Percentiles rank a stretch among this genome's conserved stretches.
phyloP scores from a whole-genome alignment of 2,888 invertebrate species.

The Camponotus fellah region DNA sequence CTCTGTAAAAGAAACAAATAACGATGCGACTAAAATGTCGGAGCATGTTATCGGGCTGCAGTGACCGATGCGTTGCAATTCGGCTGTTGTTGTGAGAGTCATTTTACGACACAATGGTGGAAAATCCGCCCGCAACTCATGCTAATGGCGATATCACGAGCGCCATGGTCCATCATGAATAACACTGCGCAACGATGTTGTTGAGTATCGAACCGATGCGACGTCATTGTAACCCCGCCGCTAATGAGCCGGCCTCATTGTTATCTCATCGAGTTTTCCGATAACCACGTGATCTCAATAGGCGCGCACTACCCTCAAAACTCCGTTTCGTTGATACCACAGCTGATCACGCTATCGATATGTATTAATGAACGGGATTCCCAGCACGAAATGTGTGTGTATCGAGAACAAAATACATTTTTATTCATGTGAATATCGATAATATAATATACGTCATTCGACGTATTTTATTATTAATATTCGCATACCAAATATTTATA shows the following conservation, averaged over 20 bases:
- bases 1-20: not conserved
- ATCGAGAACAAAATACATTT: conserved; percentile 38
- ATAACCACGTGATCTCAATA: conserved; percentile 59
- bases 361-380: conserved; percentile 41
- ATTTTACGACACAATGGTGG: conserved; percentile 54
- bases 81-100: conserved; percentile 41
- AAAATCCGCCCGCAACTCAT: conserved; percentile 47
- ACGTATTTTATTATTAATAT: conserved; percentile 2
- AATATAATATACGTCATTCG: too few relatives aligned
- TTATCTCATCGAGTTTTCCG: conserved; percentile 68
- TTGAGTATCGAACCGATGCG: conserved; percentile 67
- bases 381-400: not conserved
- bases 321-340: conserved; percentile 38
- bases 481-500: not conserved
- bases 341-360: conserved; percentile 6
- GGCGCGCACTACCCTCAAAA: conserved; percentile 31
- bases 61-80: conserved; percentile 20
- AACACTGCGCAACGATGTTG: conserved; percentile 56
- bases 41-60: conserved; percentile 51
- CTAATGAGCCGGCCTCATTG: conserved; percentile 83
- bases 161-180: conserved; percentile 65
- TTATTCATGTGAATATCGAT: not conserved
- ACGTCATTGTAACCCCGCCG: conserved; percentile 77
- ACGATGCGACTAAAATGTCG: conserved; percentile 34
- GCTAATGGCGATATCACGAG: conserved; percentile 61